Evolutionary conservation across 2,113 vertebrate genomes (phyloP).

Genomic region (Scartelaos histophorus): DNA sequence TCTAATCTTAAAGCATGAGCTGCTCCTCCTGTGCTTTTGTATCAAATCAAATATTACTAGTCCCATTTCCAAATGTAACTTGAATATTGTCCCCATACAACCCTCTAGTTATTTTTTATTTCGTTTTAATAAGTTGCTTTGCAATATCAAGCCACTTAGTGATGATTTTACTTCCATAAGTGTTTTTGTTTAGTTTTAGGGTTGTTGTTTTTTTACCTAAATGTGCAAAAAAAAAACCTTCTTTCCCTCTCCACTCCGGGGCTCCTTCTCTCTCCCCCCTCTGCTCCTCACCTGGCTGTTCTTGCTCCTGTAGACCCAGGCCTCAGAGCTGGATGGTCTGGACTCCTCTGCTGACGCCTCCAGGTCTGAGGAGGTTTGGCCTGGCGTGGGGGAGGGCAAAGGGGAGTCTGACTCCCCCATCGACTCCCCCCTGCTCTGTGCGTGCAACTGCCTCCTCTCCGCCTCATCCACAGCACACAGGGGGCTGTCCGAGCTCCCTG

Average conservation of each 20-base stretch:
- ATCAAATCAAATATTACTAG: no score
- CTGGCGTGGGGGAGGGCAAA: slow-evolving; percentile 55
- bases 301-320: slow-evolving; percentile 50
- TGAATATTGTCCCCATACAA: no score
- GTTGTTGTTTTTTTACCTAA: no score
- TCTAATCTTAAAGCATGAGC: no score
- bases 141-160: no score
- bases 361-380: slow-evolving; percentile 58
- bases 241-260: neutral
- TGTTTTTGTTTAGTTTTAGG: no score
- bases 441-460: slow-evolving; percentile 5
- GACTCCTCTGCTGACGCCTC: slow-evolving; percentile 71
- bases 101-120: no score
- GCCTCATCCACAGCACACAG: slow-evolving; percentile 22
- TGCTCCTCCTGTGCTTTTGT: no score
- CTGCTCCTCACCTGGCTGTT: slow-evolving; percentile 25
- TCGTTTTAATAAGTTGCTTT: no score
- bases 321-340: slow-evolving; percentile 38
- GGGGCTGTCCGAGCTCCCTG: slow-evolving; percentile 2
- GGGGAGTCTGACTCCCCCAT: slow-evolving; percentile 61
- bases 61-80: no score
- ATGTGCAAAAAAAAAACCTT: no score
- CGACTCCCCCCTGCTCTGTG: slow-evolving; percentile 27
- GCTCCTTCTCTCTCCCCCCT: neutral
- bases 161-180: no score